Evolutionary conservation across 1,140 invertebrate genomes (phyloP).

Genomic region (Prorops nasuta): DNA sequence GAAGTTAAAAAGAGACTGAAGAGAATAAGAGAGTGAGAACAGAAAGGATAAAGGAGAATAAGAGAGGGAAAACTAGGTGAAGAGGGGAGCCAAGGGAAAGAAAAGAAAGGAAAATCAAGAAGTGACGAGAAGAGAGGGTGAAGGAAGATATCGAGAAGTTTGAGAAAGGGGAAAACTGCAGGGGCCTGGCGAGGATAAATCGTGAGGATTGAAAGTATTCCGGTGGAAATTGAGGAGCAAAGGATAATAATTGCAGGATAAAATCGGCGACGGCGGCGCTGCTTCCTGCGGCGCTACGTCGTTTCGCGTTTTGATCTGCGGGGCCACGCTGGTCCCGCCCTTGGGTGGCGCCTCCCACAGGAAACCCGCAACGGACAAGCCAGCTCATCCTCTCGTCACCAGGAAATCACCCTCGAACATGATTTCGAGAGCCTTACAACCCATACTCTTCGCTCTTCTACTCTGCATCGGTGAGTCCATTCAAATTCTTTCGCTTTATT

Average conservation of each 20-base stretch:
- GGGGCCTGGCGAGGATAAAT: neutral
- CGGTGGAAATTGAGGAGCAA: too few species aligned
- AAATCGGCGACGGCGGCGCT: too few species aligned
- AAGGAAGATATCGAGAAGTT: neutral
- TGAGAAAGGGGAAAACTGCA: neutral
- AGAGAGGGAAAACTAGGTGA: too few species aligned
- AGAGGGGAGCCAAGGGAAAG: too few species aligned
- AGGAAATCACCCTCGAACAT: conserved; percentile 10
- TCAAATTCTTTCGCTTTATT: neutral
- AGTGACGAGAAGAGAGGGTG: too few species aligned
- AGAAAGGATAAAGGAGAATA: too few species aligned
- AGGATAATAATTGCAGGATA: too few species aligned
- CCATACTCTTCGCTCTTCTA: conserved; percentile 33
- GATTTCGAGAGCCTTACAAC: conserved; percentile 31
- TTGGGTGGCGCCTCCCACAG: conserved; percentile 9
- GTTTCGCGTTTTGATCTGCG: conserved; percentile 10
- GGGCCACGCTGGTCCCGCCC: conserved; percentile 9
- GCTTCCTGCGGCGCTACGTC: conserved; percentile 22
- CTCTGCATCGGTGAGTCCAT: conserved; percentile 40
- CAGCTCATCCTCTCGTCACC: neutral
- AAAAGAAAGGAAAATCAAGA: too few species aligned
- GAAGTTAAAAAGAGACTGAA: neutral
- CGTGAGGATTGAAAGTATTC: too few species aligned
- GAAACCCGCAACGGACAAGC: conserved; percentile 8
- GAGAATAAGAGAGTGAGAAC: too few species aligned